Base-by-base conservation (phyloP, 2,797 vertebrate genomes). In the Sebastes matsubarae region DNA sequence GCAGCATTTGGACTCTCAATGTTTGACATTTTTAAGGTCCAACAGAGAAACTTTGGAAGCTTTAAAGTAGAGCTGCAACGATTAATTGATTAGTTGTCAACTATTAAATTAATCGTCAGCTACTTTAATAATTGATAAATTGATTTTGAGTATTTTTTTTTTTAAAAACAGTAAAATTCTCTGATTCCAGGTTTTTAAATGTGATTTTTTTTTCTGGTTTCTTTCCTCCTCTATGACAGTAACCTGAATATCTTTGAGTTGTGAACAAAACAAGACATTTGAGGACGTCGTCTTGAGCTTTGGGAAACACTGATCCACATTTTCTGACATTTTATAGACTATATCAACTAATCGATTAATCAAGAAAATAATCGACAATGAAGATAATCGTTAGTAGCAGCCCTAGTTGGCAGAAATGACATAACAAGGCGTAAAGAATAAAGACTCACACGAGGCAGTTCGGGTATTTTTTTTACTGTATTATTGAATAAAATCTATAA, bases 401-500 rank as follows among this genome's bases (percentile, higher is more conserved):
- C 38, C 0, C 0, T 38, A 38, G 36, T 38, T 38, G 36, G 12
- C 36, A 38, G 36, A 38, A 38, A 38, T 38, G 5, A 38, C 36
- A 38, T 32, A 75, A 84, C 16, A 20, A 30, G 57, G 25, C 16
- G 5, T 52, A 12, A 61, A 25, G 9, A 83, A 79, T 9, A 20
- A 81, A 79, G 54, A 87, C 42, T 8, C 75, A 78, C 63, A 81
- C 57, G 34, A 32, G 20, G 13, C 13, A 59, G 11, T 79, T 2
- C 2, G 4, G 22, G 42, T 38, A 22, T 72, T 87, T 84, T 74
- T 87, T 84, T 83, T 81, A 83, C 83, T 86, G 54, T 92, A 88
- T 88, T 80, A 78, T 85, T 83, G 57, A 89, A 93, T 87, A 89
- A 88, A 92, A 90, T 87, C 83, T 90, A 90, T 90, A 91, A 94